A percentile compares a stretch with the other conserved stretches of the same genome.
Evolutionary conservation across 2,113 vertebrate genomes (phyloP).

Genomic region (Rhadina sibilatrix): DNA sequence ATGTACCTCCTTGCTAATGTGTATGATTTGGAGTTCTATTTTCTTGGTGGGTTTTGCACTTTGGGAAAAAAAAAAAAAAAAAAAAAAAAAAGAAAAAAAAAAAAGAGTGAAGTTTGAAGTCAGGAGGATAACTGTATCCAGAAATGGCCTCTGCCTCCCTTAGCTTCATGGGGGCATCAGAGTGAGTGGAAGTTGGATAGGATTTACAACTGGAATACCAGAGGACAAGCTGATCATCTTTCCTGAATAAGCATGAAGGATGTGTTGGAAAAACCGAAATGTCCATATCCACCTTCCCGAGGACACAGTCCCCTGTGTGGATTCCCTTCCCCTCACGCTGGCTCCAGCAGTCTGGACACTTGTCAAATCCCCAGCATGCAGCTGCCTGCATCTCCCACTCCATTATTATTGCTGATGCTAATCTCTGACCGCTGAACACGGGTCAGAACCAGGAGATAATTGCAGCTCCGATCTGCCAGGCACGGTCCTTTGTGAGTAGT

Average conservation of each 20-base stretch:
- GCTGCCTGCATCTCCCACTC: conserved; percentile 1
- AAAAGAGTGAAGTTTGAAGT: neutral
- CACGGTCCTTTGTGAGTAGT: conserved; percentile 70
- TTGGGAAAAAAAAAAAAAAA: neutral
- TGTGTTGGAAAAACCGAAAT: neutral
- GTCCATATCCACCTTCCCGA: neutral
- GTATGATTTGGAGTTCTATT: neutral
- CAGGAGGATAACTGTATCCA: neutral
- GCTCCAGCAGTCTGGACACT: conserved; percentile 29
- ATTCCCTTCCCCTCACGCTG: neutral
- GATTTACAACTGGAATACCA: neutral
- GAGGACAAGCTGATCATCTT: neutral
- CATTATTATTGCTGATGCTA: conserved; percentile 71
- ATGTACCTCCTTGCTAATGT: neutral
- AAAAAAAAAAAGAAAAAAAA: neutral
- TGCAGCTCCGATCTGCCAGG: conserved; percentile 63
- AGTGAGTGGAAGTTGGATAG: neutral
- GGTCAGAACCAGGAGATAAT: conserved; percentile 72
- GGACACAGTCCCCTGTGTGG: neutral
- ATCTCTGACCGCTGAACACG: conserved; percentile 57
- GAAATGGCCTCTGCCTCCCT: neutral
- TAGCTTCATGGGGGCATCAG: neutral
- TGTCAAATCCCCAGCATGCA: conserved; percentile 44
- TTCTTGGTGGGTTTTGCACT: neutral
- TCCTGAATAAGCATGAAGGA: neutral